Percentiles rank a stretch among this genome's conserved stretches.
Evolutionary conservation across 92 coral and sea anemone species (phyloP).

Genomic region (Hydrozoanthus gracilis): DNA sequence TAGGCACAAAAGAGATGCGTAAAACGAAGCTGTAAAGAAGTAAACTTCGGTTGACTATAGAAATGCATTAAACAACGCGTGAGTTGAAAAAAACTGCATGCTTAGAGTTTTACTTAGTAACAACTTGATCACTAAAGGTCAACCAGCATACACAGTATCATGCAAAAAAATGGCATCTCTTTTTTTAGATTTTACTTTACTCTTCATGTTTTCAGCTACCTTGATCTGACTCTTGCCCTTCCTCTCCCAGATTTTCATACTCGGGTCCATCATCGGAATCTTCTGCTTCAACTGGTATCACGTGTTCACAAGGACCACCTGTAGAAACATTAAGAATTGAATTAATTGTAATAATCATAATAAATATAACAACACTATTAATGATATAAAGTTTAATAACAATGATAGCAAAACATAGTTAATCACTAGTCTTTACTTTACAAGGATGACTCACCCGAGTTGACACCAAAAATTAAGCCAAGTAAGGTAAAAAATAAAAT

Average conservation of each 20-base stretch:
- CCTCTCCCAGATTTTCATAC: slow-evolving; percentile 19
- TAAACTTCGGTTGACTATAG: too few species aligned
- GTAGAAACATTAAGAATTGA: not conserved
- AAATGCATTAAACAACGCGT: too few species aligned
- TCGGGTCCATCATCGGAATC: slow-evolving; percentile 34
- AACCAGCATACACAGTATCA: not conserved
- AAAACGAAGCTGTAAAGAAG: too few species aligned
- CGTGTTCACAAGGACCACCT: slow-evolving; percentile 23
- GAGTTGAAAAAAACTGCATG: too few species aligned
- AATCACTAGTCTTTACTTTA: not conserved
- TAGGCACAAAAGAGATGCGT: too few species aligned
- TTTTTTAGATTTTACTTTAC: not conserved
- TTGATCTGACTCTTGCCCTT: not conserved
- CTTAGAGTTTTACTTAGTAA: too few species aligned
- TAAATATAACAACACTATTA: not conserved
- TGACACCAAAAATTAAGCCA: not conserved
- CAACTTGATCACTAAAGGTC: too few species aligned
- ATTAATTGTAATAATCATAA: not conserved
- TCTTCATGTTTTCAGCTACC: not conserved
- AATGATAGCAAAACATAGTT: not conserved
- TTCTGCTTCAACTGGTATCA: not conserved
- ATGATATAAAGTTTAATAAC: not conserved
- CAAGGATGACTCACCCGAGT: not conserved
- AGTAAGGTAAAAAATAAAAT: not conserved
- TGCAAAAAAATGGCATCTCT: not conserved